Base-by-base conservation (phyloP, 1,140 invertebrate genomes). In the Drosophila dunni region DNA sequence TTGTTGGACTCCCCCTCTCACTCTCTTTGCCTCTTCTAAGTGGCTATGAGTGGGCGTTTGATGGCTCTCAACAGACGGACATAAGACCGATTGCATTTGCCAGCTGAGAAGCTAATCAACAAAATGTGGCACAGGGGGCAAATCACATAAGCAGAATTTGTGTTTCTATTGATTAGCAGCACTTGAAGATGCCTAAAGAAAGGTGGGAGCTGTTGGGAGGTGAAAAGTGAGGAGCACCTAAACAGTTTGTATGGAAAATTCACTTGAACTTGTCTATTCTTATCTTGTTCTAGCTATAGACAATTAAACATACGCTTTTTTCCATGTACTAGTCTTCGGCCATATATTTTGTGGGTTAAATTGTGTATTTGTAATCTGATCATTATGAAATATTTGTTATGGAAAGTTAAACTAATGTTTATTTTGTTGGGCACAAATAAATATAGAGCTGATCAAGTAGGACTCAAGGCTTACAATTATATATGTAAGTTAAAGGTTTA, bases 31-130 rank as follows among this genome's bases (percentile, higher is more conserved):
- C 38, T 6, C 33, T 11, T 7, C 10, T 40, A 57, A 60, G 36
- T 73, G 44, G 44, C 29, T 17, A 33, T 45, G 36, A 44, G 68
- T 74, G 40, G 24, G 4, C 9, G 44, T 45, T 20, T 24, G 11
- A 42, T 17, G 24, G 10, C 2, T 33, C 54, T 24, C 13, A 10
- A 4, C 60, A 7, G 61, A 51, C 34, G 58, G 63, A 64, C 65
- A 44, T 54, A 42, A 77, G 56, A 58, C 10, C 54, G 65, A 61
- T 67, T 67, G 66, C 66, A 67, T 33, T 29, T 48, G 50, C 58
- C 75, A 86, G 81, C 79, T 85, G 82, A 82, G 79, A 88, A 83
- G 82, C 83, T 88, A 86, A 86, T 86, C 83, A 88, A 67, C 64
- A 61, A 86, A 86, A 86, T 79, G 75, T 86, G 83, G 58, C 82